These are phyloP conservation scores for Casuarius casuarius DNA, from an alignment of 2,113 vertebrate species.

Conservation along the genomic window DNA sequence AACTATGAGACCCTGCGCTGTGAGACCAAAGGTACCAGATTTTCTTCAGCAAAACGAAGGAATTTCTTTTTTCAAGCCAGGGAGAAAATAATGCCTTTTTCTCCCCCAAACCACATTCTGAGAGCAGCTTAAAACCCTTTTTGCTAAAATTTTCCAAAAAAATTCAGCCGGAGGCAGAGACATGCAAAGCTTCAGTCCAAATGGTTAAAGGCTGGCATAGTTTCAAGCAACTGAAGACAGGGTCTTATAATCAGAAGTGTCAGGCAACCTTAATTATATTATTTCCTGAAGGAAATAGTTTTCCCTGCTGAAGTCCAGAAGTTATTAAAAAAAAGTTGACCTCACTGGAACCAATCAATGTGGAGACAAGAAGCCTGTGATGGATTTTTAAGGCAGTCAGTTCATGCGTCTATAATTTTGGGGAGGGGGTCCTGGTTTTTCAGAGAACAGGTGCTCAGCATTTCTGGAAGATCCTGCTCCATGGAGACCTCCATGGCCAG, in stretches of 20 bases:
- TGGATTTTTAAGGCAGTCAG: slow-evolving; percentile 33
- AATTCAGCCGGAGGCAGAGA: slow-evolving; percentile 59
- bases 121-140: slow-evolving; percentile 42
- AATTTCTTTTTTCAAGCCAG: background rate
- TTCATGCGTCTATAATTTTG: background rate
- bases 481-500: background rate
- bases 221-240: slow-evolving; percentile 69
- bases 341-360: slow-evolving; percentile 69
- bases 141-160: slow-evolving; percentile 60
- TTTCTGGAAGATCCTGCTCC: background rate
- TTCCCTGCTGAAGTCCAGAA: slow-evolving; percentile 65
- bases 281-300: slow-evolving; percentile 72
- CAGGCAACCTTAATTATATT: slow-evolving; percentile 70
- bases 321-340: slow-evolving; percentile 74
- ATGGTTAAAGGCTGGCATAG: slow-evolving; percentile 59
- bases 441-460: slow-evolving; percentile 32
- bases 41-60: background rate
- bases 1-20: background rate
- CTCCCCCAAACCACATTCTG: background rate
- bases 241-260: slow-evolving; percentile 69
- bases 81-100: slow-evolving; percentile 10
- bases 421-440: background rate
- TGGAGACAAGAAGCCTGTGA: slow-evolving; percentile 59
- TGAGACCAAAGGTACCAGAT: background rate
- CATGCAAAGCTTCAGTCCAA: slow-evolving; percentile 66